Evolutionary conservation across 2,797 vertebrate genomes (phyloP).

Genomic region (Acanthurus leucopareius): DNA sequence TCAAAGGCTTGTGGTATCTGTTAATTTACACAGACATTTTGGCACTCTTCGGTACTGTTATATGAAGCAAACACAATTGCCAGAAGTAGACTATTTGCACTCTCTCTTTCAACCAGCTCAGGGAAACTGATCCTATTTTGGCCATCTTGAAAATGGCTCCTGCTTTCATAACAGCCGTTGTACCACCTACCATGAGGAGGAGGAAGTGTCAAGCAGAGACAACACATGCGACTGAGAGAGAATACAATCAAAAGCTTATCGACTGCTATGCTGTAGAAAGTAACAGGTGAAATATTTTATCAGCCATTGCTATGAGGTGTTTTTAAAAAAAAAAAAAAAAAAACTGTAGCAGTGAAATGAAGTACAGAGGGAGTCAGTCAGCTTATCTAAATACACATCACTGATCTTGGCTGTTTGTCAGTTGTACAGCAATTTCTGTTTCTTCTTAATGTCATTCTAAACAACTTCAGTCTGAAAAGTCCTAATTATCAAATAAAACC

Average conservation of each 20-base stretch:
- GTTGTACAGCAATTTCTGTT: neutral
- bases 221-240: conserved; percentile 77
- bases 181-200: conserved; percentile 71
- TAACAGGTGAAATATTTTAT: conserved; percentile 31
- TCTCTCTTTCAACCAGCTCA: conserved; percentile 42
- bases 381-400: conserved; percentile 7
- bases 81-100: conserved; percentile 26
- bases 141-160: conserved; percentile 63
- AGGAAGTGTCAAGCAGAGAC: conserved; percentile 83
- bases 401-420: neutral
- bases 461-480: neutral
- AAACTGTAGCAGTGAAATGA: too few relatives aligned
- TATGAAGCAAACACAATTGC: conserved; percentile 11
- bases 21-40: conserved; percentile 17
- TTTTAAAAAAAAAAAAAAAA: neutral
- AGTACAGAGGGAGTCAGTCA: neutral
- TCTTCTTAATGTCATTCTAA: neutral
- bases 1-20: conserved; percentile 5
- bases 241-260: conserved; percentile 52
- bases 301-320: neutral
- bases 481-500: neutral
- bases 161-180: conserved; percentile 77
- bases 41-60: neutral
- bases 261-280: conserved; percentile 28
- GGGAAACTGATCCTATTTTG: conserved; percentile 46